Evolutionary conservation across 2,888 invertebrate genomes (phyloP).

Genomic region (Steinernema carpocapsae): DNA sequence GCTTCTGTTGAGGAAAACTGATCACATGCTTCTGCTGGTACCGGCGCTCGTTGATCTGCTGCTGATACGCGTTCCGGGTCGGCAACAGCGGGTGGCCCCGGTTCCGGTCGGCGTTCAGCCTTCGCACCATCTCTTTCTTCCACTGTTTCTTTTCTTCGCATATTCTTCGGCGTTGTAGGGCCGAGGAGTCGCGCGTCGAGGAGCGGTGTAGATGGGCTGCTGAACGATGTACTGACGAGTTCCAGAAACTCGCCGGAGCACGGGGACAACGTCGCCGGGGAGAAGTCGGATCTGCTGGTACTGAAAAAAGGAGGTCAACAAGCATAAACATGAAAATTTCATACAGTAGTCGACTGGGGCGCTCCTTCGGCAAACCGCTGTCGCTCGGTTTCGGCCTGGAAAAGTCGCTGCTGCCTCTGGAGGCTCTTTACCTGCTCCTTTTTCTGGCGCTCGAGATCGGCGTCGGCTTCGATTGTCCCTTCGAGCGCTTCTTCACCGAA

Average conservation of each 20-base stretch:
- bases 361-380: conserved; percentile 9
- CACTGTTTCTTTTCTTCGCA: conserved; percentile 36
- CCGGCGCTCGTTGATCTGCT: neutral
- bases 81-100: neutral
- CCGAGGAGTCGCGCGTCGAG: neutral
- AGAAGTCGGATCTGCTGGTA: conserved; percentile 6
- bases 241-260: neutral
- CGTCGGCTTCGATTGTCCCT: conserved; percentile 15
- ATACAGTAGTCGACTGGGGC: neutral
- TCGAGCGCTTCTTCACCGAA: conserved; percentile 42
- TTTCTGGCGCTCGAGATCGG: conserved; percentile 23
- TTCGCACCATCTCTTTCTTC: conserved; percentile 49
- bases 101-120: conserved; percentile 35
- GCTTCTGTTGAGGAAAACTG: conserved; percentile 7
- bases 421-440: conserved; percentile 11
- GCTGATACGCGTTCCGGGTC: conserved; percentile 14
- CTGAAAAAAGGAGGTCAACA: neutral
- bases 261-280: conserved; percentile 15
- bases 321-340: neutral
- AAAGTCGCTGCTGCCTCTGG: conserved; percentile 10
- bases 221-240: neutral
- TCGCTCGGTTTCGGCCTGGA: neutral
- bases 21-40: neutral
- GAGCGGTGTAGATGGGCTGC: conserved; percentile 5
- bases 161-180: conserved; percentile 21